Percentiles rank a stretch among this genome's conserved stretches.
These are phyloP conservation scores for Pegoplata infirma DNA, from an alignment of 2,888 invertebrate species.

Conservation along the genomic window DNA sequence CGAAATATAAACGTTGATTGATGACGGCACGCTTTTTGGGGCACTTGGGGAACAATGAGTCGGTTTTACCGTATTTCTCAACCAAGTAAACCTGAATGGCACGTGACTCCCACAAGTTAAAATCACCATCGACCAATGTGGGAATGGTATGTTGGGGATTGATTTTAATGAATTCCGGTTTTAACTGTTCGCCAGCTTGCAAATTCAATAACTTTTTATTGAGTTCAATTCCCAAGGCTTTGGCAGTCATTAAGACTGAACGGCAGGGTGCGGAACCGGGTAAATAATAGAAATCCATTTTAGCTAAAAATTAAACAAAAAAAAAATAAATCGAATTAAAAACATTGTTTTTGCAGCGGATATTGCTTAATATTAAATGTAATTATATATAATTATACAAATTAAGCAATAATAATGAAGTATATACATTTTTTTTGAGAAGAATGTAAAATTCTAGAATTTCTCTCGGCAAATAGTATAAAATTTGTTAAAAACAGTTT, in stretches of 20 bases:
- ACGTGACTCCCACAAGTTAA: slow-evolving; percentile 90
- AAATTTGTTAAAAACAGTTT: not conserved
- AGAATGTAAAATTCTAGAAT: not conserved
- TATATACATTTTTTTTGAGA: not conserved
- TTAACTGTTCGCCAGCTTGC: slow-evolving; percentile 83
- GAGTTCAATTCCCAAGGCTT: slow-evolving; percentile 82
- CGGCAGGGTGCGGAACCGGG: slow-evolving; percentile 84
- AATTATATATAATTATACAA: not conserved
- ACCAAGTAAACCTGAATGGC: slow-evolving; percentile 89
- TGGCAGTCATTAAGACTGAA: slow-evolving; percentile 82
- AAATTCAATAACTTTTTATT: slow-evolving; percentile 83
- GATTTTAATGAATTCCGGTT: slow-evolving; percentile 85
- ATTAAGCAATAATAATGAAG: not conserved
- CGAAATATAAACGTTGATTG: slow-evolving; percentile 89
- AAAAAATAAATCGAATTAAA: slow-evolving; percentile 6
- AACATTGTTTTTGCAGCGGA: slow-evolving; percentile 4
- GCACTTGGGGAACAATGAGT: slow-evolving; percentile 86
- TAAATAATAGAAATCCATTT: slow-evolving; percentile 83
- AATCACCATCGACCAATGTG: slow-evolving; percentile 89
- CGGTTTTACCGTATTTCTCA: slow-evolving; percentile 88
- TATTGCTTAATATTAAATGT: not conserved
- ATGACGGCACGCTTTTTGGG: slow-evolving; percentile 86
- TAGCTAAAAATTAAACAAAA: slow-evolving; percentile 37
- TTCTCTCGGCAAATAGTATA: not conserved
- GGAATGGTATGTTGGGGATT: slow-evolving; percentile 93